Evolutionary conservation across 2,888 invertebrate species (phyloP), one percentile per base, ranked within the genome.

Genomic region (Monochamus alternatus): DNA sequence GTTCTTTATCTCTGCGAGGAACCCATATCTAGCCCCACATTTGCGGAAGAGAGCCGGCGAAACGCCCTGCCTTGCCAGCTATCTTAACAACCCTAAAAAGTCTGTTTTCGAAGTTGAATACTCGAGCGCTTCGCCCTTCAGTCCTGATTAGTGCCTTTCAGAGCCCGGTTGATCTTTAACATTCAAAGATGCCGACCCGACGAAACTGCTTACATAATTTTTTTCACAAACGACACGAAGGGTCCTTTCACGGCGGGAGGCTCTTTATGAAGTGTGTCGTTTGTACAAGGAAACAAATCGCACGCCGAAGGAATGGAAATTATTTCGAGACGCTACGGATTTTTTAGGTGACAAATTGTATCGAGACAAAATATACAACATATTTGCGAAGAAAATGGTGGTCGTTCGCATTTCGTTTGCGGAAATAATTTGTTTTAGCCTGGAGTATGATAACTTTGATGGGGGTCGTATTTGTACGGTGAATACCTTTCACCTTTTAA

Each of bases 161-260:
- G 55, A 55, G 10, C 55, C 55, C 22, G n/a, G 51, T 22, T 14
- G 55, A 55, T 55, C 55, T 55, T 55, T 55, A 55, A 55, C 55
- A 55, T 55, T 55, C 55, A 55, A 55, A 55, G 55, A 55, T 55
- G 55, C 55, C n/a, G 55, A 55, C 55, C 5, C 55, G 55, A n/a
- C 55, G 12, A 47, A 47, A 47, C 47, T 38, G 55, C 22, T 12
- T 22, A 22, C 55, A 22, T 55, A 55, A 55, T 55, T 55, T 55
- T 22, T 55, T 55, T 14, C 14, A 5, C 55, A 22, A 55, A 14
- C 55, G 47, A 12, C 47, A 47, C 44, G 47, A 9, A 47, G 9
- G 47, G 47, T 9, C 47, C 12, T 12, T 47, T 47, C 9, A 55
- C 55, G 7, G 10, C 55, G n/a, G 5, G 14, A 14, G n/a, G 22